Percentiles rank a stretch among this genome's conserved stretches.
Evolutionary conservation across 2,888 invertebrate genomes (phyloP).

Genomic region (Galerucella nymphaeae): DNA sequence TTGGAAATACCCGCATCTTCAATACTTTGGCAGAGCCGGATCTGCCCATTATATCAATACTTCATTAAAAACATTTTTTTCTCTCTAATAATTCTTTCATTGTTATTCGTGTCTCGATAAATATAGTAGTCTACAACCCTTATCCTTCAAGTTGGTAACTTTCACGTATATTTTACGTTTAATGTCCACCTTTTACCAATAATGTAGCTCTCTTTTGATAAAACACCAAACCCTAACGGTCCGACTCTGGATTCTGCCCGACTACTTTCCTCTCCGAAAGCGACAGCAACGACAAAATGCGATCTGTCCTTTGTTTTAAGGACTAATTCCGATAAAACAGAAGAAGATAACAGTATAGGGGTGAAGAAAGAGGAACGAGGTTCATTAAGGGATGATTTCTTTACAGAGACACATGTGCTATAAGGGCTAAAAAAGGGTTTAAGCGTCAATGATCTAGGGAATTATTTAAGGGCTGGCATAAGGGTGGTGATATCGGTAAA

Average conservation of each 20-base stretch:
- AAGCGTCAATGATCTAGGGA: slow-evolving; percentile 63
- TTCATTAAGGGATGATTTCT: slow-evolving; percentile 48
- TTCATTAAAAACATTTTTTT: slow-evolving; percentile 1
- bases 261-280: slow-evolving; percentile 22
- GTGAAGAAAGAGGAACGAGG: slow-evolving; percentile 33
- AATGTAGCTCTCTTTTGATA: no score
- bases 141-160: no score
- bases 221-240: neutral
- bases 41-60: neutral
- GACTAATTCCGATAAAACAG: slow-evolving; percentile 26
- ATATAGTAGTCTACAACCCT: no score
- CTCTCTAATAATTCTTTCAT: no score
- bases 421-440: slow-evolving; percentile 60
- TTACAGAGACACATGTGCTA: slow-evolving; percentile 58
- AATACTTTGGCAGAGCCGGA: slow-evolving; percentile 31
- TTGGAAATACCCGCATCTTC: slow-evolving; percentile 58
- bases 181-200: no score
- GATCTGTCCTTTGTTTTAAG: slow-evolving; percentile 30
- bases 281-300: slow-evolving; percentile 26
- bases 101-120: no score
- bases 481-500: slow-evolving; percentile 60
- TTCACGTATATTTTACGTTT: no score
- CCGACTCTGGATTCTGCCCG: neutral
- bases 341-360: slow-evolving; percentile 26
- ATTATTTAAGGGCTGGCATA: slow-evolving; percentile 61